Evolutionary conservation across 2,797 vertebrate species (phyloP).

Genomic region (Brachyalestes nurse): DNA sequence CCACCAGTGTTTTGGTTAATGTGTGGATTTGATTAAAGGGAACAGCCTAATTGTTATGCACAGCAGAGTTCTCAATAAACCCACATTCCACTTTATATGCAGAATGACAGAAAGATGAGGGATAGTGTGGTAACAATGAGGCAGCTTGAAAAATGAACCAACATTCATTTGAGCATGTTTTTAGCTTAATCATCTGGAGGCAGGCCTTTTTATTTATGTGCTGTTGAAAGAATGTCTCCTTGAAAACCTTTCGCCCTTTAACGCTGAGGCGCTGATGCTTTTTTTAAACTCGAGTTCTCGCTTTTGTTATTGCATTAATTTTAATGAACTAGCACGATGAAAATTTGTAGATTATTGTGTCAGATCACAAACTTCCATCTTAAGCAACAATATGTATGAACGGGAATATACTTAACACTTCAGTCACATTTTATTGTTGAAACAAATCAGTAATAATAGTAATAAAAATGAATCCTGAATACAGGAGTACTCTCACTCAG

Average conservation of each 20-base stretch:
- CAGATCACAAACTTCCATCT: no score
- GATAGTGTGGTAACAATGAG: not conserved
- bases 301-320: not conserved
- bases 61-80: not conserved
- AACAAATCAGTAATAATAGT: no score
- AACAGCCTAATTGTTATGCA: constrained; percentile 13
- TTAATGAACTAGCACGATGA: not conserved
- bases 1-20: not conserved
- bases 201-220: not conserved
- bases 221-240: not conserved
- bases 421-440: not conserved
- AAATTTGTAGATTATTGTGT: not conserved
- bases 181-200: not conserved
- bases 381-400: no score
- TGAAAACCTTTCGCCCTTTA: not conserved
- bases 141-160: not conserved
- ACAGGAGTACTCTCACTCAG: not conserved
- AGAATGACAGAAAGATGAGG: not conserved
- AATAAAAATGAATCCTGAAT: not conserved
- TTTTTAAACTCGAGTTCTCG: not conserved
- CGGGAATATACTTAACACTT: no score
- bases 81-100: not conserved
- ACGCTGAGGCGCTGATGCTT: not conserved
- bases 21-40: not conserved
- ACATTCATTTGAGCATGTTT: not conserved